Evolutionary conservation across 2,113 vertebrate species (phyloP), one percentile per base, ranked within the genome.

Genomic region (Nycticebus coucang): DNA sequence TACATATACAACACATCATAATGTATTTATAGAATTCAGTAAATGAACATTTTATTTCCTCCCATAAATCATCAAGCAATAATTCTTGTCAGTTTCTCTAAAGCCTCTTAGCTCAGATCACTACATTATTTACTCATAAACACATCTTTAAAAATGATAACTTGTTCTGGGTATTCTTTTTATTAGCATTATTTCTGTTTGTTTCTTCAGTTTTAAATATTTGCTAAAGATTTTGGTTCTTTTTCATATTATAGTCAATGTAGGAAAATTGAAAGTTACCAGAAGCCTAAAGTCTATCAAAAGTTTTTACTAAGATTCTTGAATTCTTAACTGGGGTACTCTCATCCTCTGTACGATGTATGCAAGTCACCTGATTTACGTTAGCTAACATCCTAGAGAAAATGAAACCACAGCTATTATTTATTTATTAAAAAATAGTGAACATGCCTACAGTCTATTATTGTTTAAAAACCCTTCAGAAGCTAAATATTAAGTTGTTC

Each of bases 11-110:
- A 55, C 15, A 88, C 77, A 97, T 75, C 41, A 81, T 93, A 69
- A 88, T 64, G 45, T 85, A 68, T 92, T 90, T 86, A 66, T 50
- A 37, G 21, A 92, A 94, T 95, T 94, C 13, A 37, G 37, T 84
- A 96, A 89, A 71, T 89, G 30, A 84, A 96, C 92, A 28, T 95
- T 57, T 64, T 15, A 50, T 96, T 95, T 95, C 28, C 17, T 78
- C 28, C n/a, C 84, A 75, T 92, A 90, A 92, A 88, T 89, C 93
- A 97, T 45, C 15, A 89, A 93, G 12, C 6, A 94, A 50, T 71
- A 93, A 84, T 6, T 21, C 24, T 72, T 94, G 13, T 53, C 21
- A 85, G 33, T 72, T 89, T 85, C 26, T 68, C 28, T 88, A 77
- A 84, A 26, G 5, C 75, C 4, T 87, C 33, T 87, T 95, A 87